These are phyloP conservation scores for Harpagoxenus sublaevis DNA, from an alignment of 2,888 invertebrate species.

Conservation along the genomic window DNA sequence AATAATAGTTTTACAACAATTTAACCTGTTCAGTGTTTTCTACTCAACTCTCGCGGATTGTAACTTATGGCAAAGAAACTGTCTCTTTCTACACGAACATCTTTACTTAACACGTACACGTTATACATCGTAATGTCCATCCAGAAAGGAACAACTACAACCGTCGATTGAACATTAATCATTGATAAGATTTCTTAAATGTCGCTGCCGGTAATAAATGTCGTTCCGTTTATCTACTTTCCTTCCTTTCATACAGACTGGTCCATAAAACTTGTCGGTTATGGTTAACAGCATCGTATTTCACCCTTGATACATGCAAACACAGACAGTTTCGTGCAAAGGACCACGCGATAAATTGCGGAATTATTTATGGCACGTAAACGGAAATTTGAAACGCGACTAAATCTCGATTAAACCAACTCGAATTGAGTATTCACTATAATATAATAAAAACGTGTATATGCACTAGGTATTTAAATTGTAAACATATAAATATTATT, in stretches of 20 bases:
- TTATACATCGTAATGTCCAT: background rate
- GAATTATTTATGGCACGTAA: slow-evolving; percentile 48
- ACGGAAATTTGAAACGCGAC: slow-evolving; percentile 36
- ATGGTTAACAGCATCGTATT: slow-evolving; percentile 66
- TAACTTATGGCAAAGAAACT: background rate
- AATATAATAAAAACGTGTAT: background rate
- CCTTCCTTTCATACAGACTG: slow-evolving; percentile 55
- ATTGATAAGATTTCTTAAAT: slow-evolving; percentile 70
- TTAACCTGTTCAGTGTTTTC: background rate
- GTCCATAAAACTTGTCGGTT: slow-evolving; percentile 69
- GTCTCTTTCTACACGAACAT: background rate
- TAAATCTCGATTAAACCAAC: slow-evolving; percentile 13
- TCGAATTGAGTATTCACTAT: background rate
- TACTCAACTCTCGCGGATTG: background rate
- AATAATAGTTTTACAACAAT: background rate
- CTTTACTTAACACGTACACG: slow-evolving; percentile 18
- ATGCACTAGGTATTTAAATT: background rate
- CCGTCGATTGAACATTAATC: slow-evolving; percentile 68
- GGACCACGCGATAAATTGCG: slow-evolving; percentile 40
- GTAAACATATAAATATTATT: background rate
- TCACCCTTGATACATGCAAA: slow-evolving; percentile 50
- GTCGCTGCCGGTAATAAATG: slow-evolving; percentile 68
- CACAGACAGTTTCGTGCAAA: slow-evolving; percentile 47
- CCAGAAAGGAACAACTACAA: slow-evolving; percentile 29
- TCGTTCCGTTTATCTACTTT: slow-evolving; percentile 65